A percentile compares a stretch with the other conserved stretches of the same genome.
phyloP scores from a whole-genome alignment of 35 echinoderm and acorn worm species.

The Anneissia japonica region DNA sequence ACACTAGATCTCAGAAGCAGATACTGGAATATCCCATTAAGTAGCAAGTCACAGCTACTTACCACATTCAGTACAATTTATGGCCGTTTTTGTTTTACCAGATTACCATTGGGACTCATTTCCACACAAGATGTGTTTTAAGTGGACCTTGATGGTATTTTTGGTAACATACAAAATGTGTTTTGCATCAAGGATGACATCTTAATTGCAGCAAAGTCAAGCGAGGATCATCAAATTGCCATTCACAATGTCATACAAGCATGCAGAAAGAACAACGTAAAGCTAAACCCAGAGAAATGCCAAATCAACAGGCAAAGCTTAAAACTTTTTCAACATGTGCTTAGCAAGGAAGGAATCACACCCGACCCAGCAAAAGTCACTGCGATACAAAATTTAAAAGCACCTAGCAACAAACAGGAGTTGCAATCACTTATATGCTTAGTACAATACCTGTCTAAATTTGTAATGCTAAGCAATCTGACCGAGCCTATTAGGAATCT shows the following conservation, averaged over 20 bases:
- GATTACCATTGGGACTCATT: conserved; percentile 16
- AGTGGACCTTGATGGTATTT: conserved; percentile 1
- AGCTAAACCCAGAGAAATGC: too few species aligned
- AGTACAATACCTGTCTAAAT: conserved; percentile 19
- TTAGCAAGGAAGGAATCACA: background rate
- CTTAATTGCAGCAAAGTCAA: conserved; percentile 7
- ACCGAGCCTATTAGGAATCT: conserved; percentile 9
- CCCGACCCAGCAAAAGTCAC: conserved; percentile 18
- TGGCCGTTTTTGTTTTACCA: conserved; percentile 23
- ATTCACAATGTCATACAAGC: too few species aligned
- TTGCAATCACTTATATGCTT: conserved; percentile 4
- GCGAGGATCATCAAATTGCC: background rate
- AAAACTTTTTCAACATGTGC: conserved; percentile 7
- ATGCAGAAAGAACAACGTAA: too few species aligned
- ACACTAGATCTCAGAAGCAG: conserved; percentile 12
- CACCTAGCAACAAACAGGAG: conserved; percentile 1
- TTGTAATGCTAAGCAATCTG: background rate
- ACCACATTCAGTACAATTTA: conserved; percentile 18
- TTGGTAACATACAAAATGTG: conserved; percentile 8
- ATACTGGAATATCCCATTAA: conserved; percentile 20
- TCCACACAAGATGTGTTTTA: conserved; percentile 18
- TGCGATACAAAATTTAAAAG: conserved; percentile 27
- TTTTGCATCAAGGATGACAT: conserved; percentile 29
- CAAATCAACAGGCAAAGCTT: conserved; percentile 15
- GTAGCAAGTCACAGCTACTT: background rate